Evolutionary conservation across 2,797 vertebrate genomes (phyloP).

Genomic region (Gymnoscopelus braueri): DNA sequence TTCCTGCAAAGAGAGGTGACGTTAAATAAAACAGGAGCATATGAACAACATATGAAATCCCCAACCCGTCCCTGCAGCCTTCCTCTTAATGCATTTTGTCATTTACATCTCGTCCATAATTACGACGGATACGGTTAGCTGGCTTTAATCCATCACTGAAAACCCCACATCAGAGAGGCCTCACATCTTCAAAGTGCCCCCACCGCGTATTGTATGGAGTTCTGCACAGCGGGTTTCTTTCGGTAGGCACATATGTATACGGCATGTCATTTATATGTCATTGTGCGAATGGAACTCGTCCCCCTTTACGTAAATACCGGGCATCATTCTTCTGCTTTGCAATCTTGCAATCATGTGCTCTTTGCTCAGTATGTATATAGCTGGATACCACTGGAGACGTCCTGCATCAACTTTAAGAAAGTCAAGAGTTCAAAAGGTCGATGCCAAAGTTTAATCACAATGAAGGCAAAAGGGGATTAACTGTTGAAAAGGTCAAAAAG

Average conservation of each 20-base stretch:
- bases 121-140: slow-evolving; percentile 47
- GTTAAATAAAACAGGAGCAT: slow-evolving; percentile 26
- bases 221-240: slow-evolving; percentile 31
- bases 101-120: slow-evolving; percentile 61
- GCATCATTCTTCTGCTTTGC: slow-evolving; percentile 22
- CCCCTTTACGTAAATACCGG: slow-evolving; percentile 23
- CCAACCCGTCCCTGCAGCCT: slow-evolving; percentile 29
- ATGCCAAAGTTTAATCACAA: background rate
- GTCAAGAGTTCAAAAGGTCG: slow-evolving; percentile 3
- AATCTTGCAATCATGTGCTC: slow-evolving; percentile 8
- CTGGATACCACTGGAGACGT: slow-evolving; percentile 5
- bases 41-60: slow-evolving; percentile 24
- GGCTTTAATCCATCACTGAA: slow-evolving; percentile 55
- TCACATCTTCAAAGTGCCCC: slow-evolving; percentile 76
- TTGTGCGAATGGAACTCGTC: slow-evolving; percentile 24
- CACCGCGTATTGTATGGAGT: slow-evolving; percentile 42
- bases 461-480: no score
- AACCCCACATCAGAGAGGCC: slow-evolving; percentile 71
- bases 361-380: slow-evolving; percentile 39
- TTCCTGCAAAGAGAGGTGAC: slow-evolving; percentile 14
- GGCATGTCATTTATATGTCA: slow-evolving; percentile 45
- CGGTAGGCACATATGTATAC: slow-evolving; percentile 59
- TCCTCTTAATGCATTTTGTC: slow-evolving; percentile 58
- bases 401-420: slow-evolving; percentile 12
- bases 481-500: no score